Evolutionary conservation across 2,113 vertebrate species (phyloP), one percentile per base, ranked within the genome.

Genomic region (Todiramphus chloris): DNA sequence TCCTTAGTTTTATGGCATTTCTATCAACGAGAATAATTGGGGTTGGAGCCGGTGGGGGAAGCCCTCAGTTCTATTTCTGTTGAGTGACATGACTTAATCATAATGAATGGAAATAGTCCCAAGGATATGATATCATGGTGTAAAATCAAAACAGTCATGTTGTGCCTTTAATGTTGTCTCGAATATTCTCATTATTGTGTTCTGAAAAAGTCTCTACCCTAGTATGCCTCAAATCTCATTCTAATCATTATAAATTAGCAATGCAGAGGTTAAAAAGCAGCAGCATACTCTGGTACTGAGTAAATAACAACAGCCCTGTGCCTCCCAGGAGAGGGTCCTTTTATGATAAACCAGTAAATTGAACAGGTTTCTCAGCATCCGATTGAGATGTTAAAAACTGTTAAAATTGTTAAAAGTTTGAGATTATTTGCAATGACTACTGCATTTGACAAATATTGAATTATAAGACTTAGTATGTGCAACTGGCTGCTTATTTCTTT

Each of bases 141-240:
- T 78, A 83, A 96, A 96, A 93, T 92, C 73, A 84, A 93, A 93
- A 44, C 50, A 78, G 56, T 72, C 68, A 69, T 90, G 83, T 79
- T 78, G 41, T 58, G 64, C 46, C 79, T 81, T 73, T 92, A 83
- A 75, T 90, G 43, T 31, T 59, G 11, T 91, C 77, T 89, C 70
- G 66, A 70, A 66, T 87, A 31, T 31, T 93, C 80, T 93, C 59
- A 43, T 95, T 87, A 82, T 50, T 93, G 83, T 7, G 11, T 89
- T 90, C 77, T 89, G 81, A 96, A 74, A 96, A 96, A 86, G 87
- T 72, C 66, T 92, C 48, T 92, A 28, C 33, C 35, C 35, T 83
- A 50, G 23, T 78, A 92, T 37, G 58, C 64, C 90, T 94, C 89
- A 93, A 89, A 89, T 89, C 73, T 94, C 90, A 58, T 92, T 89